phyloP scores from a whole-genome alignment of 1,140 invertebrate species.

The Choristoneura fumiferana region DNA sequence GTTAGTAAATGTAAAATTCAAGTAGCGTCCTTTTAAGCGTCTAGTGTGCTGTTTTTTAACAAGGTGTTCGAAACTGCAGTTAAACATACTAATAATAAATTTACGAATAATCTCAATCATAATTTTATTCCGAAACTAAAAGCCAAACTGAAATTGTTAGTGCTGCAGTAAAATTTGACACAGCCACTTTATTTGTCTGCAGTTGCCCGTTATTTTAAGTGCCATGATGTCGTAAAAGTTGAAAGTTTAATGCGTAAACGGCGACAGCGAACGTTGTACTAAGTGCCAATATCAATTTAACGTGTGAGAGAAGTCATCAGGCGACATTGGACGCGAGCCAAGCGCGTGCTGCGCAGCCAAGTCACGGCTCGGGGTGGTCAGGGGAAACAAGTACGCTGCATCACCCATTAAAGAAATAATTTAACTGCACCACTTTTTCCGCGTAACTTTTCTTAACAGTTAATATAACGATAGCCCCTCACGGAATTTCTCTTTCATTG shows the following conservation, averaged over 20 bases:
- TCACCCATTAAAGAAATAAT: conserved; percentile 29
- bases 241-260: conserved; percentile 35
- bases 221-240: conserved; percentile 27
- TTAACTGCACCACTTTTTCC: too few relatives aligned
- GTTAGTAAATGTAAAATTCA: too few relatives aligned
- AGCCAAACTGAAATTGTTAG: conserved; percentile 18
- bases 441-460: not conserved
- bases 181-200: conserved; percentile 5
- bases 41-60: too few relatives aligned
- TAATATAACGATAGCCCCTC: conserved; percentile 4
- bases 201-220: conserved; percentile 8
- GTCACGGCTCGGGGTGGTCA: conserved; percentile 34
- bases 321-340: conserved; percentile 43
- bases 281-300: conserved; percentile 62
- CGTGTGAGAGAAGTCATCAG: conserved; percentile 51
- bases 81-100: too few relatives aligned
- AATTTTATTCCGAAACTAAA: too few relatives aligned
- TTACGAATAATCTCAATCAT: too few relatives aligned
- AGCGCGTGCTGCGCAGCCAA: conserved; percentile 38
- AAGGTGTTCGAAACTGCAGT: too few relatives aligned
- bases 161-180: conserved; percentile 1
- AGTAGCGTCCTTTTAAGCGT: too few relatives aligned
- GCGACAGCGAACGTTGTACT: conserved; percentile 33
- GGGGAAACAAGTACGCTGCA: conserved; percentile 36
- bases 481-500: not conserved